A percentile compares a stretch with the other conserved stretches of the same genome.
Conservation (phyloP, 2,888 invertebrate species). For the Sphaeridia pumilis region DNA sequence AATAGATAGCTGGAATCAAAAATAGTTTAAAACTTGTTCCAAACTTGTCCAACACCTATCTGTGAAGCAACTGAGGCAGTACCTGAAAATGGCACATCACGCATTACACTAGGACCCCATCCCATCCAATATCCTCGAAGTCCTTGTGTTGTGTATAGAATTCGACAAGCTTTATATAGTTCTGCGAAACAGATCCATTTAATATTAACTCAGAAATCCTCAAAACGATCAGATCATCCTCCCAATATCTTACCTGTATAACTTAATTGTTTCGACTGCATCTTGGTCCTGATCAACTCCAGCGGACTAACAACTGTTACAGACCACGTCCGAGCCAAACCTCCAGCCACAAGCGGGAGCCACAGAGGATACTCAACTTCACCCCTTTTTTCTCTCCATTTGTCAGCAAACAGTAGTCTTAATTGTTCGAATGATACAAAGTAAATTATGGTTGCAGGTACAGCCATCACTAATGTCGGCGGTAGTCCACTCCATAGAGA, state of each 20-base stretch:
- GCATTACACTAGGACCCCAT: conserved; percentile 68
- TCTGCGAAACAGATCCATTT: too few species aligned
- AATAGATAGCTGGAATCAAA: conserved; percentile 67
- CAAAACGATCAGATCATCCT: too few species aligned
- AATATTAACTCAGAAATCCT: too few species aligned
- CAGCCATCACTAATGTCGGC: conserved; percentile 85
- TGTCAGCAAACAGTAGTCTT: conserved; percentile 51
- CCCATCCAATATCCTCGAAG: conserved; percentile 75
- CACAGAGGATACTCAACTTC: conserved; percentile 37
- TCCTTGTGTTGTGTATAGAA: conserved; percentile 56
- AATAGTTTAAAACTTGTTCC: too few species aligned
- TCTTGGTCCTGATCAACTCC: conserved; percentile 92
- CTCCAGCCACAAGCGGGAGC: conserved; percentile 71
- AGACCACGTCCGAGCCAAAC: conserved; percentile 48
- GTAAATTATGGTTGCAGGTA: conserved; percentile 93
- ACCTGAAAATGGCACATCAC: conserved; percentile 93
- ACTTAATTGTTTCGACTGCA: conserved; percentile 86
- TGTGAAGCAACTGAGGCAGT: too few species aligned
- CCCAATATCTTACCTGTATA: too few species aligned
- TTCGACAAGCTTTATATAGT: conserved; percentile 50
- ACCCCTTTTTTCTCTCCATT: conserved; percentile 38
- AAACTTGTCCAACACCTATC: too few species aligned
- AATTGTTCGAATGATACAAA: conserved; percentile 95
- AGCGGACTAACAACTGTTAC: conserved; percentile 83
- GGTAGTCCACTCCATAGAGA: conserved; percentile 96